phyloP scores from a whole-genome alignment of 2,113 vertebrate species.

The Calidris pygmaea region DNA sequence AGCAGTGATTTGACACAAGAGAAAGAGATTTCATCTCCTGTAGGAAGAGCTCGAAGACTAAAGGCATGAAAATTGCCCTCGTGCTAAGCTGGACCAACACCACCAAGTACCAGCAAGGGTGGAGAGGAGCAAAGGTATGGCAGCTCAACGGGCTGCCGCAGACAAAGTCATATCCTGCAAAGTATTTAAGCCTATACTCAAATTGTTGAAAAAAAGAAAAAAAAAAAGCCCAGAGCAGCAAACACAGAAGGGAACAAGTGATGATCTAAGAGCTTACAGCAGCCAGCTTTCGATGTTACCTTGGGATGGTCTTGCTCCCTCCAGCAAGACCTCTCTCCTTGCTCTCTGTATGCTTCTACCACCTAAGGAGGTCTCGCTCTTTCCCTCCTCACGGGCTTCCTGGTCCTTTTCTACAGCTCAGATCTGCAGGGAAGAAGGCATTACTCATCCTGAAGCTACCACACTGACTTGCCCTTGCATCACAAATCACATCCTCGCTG shows the following conservation, averaged over 20 bases:
- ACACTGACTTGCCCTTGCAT: not conserved
- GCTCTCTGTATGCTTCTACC: not conserved
- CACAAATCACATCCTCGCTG: not conserved
- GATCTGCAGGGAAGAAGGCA: not conserved
- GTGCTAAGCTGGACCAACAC: fast-evolving
- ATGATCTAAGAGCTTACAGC: not conserved
- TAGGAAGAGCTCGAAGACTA: not conserved
- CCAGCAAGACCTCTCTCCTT: not conserved
- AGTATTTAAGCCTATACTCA: not conserved
- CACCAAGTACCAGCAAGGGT: not conserved
- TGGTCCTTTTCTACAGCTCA: not conserved
- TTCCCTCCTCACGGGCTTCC: not conserved
- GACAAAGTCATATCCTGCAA: not conserved
- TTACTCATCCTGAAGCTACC: conserved; percentile 22
- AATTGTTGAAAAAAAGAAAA: not conserved
- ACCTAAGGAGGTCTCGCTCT: not conserved
- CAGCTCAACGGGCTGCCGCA: fast-evolving
- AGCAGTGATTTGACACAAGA: not conserved
- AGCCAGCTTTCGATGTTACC: not conserved
- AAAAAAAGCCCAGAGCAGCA: not conserved
- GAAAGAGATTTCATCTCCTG: not conserved
- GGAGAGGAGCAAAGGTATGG: not conserved
- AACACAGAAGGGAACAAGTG: not conserved
- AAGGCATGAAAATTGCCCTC: not conserved
- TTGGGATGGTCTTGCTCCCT: not conserved